Evolutionary conservation across 2,888 invertebrate genomes (phyloP), one percentile per base, ranked within the genome.

Genomic region (Clistopyga incitator): DNA sequence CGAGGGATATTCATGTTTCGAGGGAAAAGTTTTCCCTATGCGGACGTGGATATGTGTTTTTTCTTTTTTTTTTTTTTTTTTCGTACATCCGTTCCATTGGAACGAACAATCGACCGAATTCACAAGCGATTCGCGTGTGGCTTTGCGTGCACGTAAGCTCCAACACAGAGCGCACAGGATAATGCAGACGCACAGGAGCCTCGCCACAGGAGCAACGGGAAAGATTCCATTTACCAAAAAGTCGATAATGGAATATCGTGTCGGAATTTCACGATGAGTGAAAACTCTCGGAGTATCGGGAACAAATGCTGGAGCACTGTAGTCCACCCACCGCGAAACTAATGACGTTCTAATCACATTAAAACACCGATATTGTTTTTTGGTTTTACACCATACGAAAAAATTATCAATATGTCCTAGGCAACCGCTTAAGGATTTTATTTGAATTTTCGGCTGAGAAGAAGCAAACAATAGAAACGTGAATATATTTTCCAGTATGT

Each of bases 171-270:
- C 8, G 45, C 25, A 25, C 6, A 13, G 10, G 20, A 64, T 50
- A 54, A 42, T 52, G 42, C 67, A 68, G 25, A 56, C 13, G 54
- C 54, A 54, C 54, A 54, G 20, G 4, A 78, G 50, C 50, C 50
- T 45, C 15, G 38, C 61, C 68, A 45, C 70, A 68, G 45, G 18
- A 29, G 25, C 70, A 34, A 47, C 61, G 67, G 42, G 1, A 64
- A 72, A 72, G 45, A 78, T 74, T 82, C 59, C 52, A 47, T 74
- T 79, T 67, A 54, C 38, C 45, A 29, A 65, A 50, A 72, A 81
- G 59, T 74, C 81, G 72, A 81, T 81, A 81, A 78, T 59, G 67
- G 72, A 72, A 67, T 67, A 78, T 72, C 72, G 29, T 61, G n/a
- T 20, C 38, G 11, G 52, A 77, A 77, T 77, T 78, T 50, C 70